A percentile compares a stretch with the other conserved stretches of the same genome.
These are phyloP conservation scores for Leptonema lineaticorne DNA, from an alignment of 1,140 invertebrate genomes.

Conservation along the genomic window DNA sequence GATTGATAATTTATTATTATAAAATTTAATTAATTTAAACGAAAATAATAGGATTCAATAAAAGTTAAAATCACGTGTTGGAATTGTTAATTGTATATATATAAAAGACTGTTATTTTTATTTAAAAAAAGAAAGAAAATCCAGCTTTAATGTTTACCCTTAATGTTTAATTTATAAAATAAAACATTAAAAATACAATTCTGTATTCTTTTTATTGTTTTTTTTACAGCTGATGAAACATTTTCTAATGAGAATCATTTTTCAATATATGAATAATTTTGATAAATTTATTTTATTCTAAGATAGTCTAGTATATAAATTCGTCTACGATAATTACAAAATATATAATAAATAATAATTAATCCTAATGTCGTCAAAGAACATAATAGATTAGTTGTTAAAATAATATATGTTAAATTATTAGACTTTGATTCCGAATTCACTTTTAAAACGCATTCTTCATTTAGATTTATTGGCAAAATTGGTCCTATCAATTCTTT, in stretches of 20 bases:
- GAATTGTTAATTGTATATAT: conserved; percentile 20
- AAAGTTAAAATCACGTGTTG: not conserved
- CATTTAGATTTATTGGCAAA: conserved; percentile 22
- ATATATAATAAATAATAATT: too few species aligned
- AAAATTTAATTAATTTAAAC: too few species aligned
- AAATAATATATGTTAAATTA: not conserved
- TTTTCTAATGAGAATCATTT: too few species aligned
- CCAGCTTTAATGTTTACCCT: conserved; percentile 29
- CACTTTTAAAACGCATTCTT: conserved; percentile 24
- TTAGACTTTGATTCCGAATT: not conserved
- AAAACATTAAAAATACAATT: conserved; percentile 13
- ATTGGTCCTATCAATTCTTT: not conserved
- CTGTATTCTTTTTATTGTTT: not conserved
- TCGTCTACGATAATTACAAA: too few species aligned
- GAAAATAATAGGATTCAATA: too few species aligned
- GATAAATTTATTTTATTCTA: too few species aligned
- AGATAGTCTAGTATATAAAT: too few species aligned
- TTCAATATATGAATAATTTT: too few species aligned
- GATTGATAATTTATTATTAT: too few species aligned
- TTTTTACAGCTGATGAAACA: too few species aligned
- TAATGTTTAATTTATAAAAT: conserved; percentile 18
- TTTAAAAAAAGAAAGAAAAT: conserved; percentile 1
- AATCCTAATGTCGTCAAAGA: not conserved
- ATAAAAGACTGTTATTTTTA: conserved; percentile 28
- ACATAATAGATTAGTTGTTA: not conserved